Evolutionary conservation across 2,797 vertebrate genomes (phyloP), one percentile per base, ranked within the genome.

Genomic region (Cynopterus sphinx): DNA sequence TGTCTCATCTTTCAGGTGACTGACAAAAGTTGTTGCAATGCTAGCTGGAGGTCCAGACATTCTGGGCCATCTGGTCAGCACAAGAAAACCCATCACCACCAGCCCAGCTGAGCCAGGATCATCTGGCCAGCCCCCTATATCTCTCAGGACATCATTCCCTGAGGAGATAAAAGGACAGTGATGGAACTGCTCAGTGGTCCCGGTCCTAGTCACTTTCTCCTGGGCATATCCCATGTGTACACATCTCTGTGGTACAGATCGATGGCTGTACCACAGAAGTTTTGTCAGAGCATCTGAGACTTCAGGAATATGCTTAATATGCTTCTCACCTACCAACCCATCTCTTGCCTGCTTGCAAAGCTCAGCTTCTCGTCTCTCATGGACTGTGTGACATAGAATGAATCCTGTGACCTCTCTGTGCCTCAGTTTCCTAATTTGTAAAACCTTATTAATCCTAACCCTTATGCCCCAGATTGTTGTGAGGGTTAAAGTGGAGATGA

Each of bases 371-470:
- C 46, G 3, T 68, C 55, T 43, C 28, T 43, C 33, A 1, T 1
- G n/a, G 59, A 59, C 83, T 84, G n/a, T 49, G 65, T 57, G 73
- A 77, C n/a, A 46, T 65, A 16, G 46, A n/a, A 6, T 31, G n/a
- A 87, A 61, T 16, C 13, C 31, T 4, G n/a, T 12, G 4, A 46
- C 46, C 6, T 9, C 88, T 67, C 28, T 61, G 68, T 43, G 65
- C 83, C 39, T 73, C 43, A 1, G 46, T 94, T 68, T 91, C 53
- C 61, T 49, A 51, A 85, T 78, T 61, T 78, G 65, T 59, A 31
- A 63, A 85, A 39, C 33, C 57, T 71, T 9, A 53, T 53, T 61
- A 33, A 61, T 59, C n/a, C 3, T 15, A 57, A 63, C 22, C n/a
- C 36, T 31, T 53, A 1, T 61, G 21, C 39, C 19, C 4, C 28